phyloP scores from a whole-genome alignment of 2,113 vertebrate species.

The Pelvicachromis taeniatus region DNA sequence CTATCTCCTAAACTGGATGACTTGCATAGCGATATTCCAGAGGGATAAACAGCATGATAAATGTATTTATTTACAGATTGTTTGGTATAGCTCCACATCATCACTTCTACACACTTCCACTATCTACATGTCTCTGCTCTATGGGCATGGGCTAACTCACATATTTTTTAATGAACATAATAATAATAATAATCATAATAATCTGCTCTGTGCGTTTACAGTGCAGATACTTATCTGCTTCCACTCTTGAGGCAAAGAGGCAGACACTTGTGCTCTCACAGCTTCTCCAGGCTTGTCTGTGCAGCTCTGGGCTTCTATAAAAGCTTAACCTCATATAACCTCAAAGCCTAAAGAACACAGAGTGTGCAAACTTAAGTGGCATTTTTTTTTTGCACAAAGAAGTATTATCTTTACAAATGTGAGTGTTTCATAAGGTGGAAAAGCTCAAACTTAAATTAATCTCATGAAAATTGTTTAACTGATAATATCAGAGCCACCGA shows the following conservation, averaged over 20 bases:
- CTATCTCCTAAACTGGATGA: background rate
- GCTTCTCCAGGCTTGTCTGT: background rate
- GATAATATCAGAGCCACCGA: background rate
- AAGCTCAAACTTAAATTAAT: background rate
- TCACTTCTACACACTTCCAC: background rate
- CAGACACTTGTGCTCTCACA: background rate
- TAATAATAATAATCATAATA: no score
- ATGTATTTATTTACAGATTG: background rate
- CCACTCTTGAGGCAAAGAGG: background rate
- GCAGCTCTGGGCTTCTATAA: background rate
- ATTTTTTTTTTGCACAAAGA: background rate
- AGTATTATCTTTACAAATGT: background rate
- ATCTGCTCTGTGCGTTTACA: background rate
- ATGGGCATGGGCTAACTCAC: background rate
- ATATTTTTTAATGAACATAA: background rate
- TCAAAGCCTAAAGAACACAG: background rate
- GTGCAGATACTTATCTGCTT: background rate
- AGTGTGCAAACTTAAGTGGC: background rate
- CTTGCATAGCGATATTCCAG: rapidly evolving
- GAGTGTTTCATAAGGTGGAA: background rate
- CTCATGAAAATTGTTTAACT: background rate
- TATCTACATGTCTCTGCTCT: background rate
- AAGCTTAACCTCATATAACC: background rate
- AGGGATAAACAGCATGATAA: no score
- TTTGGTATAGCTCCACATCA: background rate